Evolutionary conservation across 2,888 invertebrate species (phyloP).

Genomic region (Uropetala carovei): DNA sequence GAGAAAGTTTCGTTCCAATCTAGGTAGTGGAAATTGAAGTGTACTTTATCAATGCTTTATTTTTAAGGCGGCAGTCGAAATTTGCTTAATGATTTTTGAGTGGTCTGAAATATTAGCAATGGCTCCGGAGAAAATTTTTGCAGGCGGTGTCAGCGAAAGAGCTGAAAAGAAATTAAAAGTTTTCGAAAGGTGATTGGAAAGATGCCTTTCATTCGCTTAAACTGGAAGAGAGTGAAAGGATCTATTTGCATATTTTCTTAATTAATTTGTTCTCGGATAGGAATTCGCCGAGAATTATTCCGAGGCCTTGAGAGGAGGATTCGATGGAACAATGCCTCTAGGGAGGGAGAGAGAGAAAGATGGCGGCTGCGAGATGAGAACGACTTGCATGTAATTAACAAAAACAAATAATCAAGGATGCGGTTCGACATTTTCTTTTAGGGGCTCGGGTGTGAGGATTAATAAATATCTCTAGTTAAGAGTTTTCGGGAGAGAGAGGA

Average conservation of each 20-base stretch:
- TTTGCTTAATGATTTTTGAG: not conserved
- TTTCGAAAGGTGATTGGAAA: not conserved
- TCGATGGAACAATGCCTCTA: not conserved
- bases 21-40: too few relatives aligned
- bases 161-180: not conserved
- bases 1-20: too few relatives aligned
- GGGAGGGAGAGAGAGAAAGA: not conserved
- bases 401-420: slow-evolving; percentile 1
- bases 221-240: not conserved
- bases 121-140: not conserved
- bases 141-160: not conserved
- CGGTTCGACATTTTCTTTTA: not conserved
- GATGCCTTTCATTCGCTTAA: not conserved
- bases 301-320: not conserved
- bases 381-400: not conserved
- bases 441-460: not conserved
- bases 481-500: not conserved
- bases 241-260: slow-evolving; percentile 20
- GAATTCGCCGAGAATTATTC: not conserved
- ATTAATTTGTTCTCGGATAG: not conserved
- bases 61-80: not conserved
- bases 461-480: not conserved
- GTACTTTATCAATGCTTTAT: not conserved
- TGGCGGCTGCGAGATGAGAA: not conserved
- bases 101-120: not conserved